Base-by-base conservation (phyloP, 2,888 invertebrate genomes). In the Hyppa rectilinea region DNA sequence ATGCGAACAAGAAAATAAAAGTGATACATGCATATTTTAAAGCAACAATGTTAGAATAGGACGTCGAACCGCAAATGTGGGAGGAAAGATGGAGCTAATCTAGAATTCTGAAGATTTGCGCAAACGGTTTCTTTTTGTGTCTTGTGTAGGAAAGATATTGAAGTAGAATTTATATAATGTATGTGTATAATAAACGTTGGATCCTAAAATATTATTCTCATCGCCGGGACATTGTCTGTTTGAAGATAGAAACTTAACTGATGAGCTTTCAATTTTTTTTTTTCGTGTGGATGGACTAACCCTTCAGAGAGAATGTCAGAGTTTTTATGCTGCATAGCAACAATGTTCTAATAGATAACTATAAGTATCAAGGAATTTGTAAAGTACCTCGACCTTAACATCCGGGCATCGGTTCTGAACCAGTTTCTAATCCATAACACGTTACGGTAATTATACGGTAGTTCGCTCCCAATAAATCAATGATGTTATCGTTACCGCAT, bases 401-500 rank as follows among this genome's bases (percentile, higher is more conserved):
- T 62, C 56, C 56, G 59, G 62, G 29, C 49, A 43, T 61, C 40
- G 23, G n/a, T 67, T 59, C 50, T 40, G 23, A 31, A 68, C 65
- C 70, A 75, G 72, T 66, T 80, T 71, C 58, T 71, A 76, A 71
- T 68, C 65, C 58, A 75, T 50, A 80, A 71, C 62, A 73, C 50
- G 73, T 76, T 71, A 82, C 70, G 71, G 65, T 64, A 61, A 76
- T 76, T 73, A 80, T 76, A 74, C 81, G 71, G 70, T 71, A 63
- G 59, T 71, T 80, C 66, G 83, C 68, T 76, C 62, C 58, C 68
- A 82, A 82, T 80, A 75, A 80, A 75, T 75, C 73, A 74, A 63
- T 55, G 71, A 76, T 76, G 43, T 70, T 75, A 75, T 71, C 79
- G 74, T 63, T 63, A 74, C 66, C 58, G 62, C 62, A 76, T 4